phyloP scores from a whole-genome alignment of 2,888 invertebrate species.

The Calameuta pallipes region DNA sequence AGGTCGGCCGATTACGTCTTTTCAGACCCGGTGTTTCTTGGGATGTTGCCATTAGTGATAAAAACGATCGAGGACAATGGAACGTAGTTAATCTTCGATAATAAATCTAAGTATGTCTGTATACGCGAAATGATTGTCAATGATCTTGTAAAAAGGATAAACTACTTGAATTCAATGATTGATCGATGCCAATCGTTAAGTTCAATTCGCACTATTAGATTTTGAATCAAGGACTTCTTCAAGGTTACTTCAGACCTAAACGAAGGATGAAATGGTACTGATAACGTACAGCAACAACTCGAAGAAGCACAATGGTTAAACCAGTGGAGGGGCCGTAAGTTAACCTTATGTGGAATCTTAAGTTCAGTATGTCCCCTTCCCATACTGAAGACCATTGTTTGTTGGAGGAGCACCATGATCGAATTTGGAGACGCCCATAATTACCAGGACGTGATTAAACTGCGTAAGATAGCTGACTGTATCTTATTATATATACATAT shows the following conservation, averaged over 20 bases:
- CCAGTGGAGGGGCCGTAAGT: not conserved
- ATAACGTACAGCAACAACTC: not conserved
- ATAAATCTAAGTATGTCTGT: not conserved
- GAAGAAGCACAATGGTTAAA: not conserved
- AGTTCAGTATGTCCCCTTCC: not conserved
- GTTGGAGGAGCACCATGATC: conserved; percentile 24
- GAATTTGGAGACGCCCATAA: conserved; percentile 60
- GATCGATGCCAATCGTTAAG: not conserved
- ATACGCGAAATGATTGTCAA: not conserved
- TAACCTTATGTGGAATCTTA: not conserved
- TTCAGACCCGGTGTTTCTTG: conserved; percentile 49
- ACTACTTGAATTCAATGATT: not conserved
- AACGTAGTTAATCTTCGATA: not conserved
- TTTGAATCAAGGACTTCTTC: not conserved
- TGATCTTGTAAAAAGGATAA: not conserved
- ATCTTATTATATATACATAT: not conserved
- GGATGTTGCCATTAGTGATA: conserved; percentile 38
- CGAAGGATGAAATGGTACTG: not conserved
- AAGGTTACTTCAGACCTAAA: not conserved
- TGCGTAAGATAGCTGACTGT: not conserved
- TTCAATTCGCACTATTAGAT: not conserved
- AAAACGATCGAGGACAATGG: not conserved
- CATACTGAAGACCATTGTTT: conserved; percentile 43
- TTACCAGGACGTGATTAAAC: conserved; percentile 27
- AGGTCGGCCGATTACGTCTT: conserved; percentile 53